These are phyloP conservation scores for Ispidina picta DNA, from an alignment of 2,797 vertebrate species.

Conservation along the genomic window DNA sequence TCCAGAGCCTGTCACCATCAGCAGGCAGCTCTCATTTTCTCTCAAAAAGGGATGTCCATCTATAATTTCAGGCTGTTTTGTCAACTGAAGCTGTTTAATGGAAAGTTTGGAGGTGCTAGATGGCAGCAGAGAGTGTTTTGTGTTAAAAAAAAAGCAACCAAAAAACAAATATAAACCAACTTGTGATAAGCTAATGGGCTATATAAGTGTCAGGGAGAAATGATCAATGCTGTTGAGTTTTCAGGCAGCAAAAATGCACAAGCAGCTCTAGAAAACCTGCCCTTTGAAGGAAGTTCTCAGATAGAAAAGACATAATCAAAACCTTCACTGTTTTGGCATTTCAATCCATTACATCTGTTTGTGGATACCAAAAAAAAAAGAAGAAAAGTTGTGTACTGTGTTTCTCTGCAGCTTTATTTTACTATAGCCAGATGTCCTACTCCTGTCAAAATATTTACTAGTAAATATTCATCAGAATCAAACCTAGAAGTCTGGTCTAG, in stretches of 20 bases:
- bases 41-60: neutral
- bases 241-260: neutral
- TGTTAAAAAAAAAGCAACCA: neutral
- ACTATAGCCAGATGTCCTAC: conserved; percentile 40
- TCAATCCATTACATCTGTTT: conserved; percentile 37
- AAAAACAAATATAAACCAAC: neutral
- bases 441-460: conserved; percentile 46
- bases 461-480: conserved; percentile 12
- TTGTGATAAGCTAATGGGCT: neutral
- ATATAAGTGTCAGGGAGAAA: neutral
- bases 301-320: conserved; percentile 33
- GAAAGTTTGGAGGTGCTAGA: conserved; percentile 37
- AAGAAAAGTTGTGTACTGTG: conserved; percentile 16
- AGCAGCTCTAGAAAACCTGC: neutral
- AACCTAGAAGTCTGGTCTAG: neutral
- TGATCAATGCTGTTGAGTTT: neutral
- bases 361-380: conserved; percentile 10
- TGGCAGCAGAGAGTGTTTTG: conserved; percentile 45
- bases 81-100: neutral
- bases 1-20: neutral
- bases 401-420: conserved; percentile 41
- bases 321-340: conserved; percentile 47
- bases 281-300: conserved; percentile 29
- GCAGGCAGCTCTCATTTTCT: neutral
- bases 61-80: neutral